These are phyloP conservation scores for Cydia splendana DNA, from an alignment of 1,140 invertebrate genomes.

Conservation along the genomic window DNA sequence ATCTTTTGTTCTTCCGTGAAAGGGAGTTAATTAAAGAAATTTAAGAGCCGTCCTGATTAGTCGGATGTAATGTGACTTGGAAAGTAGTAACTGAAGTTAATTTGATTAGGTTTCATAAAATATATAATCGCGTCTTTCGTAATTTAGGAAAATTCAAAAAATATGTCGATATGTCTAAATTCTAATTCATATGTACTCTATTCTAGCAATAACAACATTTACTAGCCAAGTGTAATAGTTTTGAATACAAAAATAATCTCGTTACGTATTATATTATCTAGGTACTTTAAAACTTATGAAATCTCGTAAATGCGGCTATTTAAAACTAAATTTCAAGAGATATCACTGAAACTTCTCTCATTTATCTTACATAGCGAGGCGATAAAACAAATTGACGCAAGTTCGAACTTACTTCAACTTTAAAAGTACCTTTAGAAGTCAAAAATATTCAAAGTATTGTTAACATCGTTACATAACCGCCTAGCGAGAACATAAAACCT, in stretches of 20 bases:
- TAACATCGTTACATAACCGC: background rate
- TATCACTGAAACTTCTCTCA: slow-evolving; percentile 22
- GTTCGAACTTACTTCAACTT: slow-evolving; percentile 15
- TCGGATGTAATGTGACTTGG: background rate
- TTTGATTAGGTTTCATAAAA: background rate
- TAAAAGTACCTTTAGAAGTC: slow-evolving; percentile 14
- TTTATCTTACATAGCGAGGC: slow-evolving; percentile 24
- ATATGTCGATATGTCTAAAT: too few relatives aligned
- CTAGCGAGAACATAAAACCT: slow-evolving; percentile 20
- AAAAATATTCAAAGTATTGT: slow-evolving; percentile 11
- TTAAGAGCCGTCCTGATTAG: background rate
- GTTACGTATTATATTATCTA: background rate
- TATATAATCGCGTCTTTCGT: background rate
- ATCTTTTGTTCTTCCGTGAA: slow-evolving; percentile 55
- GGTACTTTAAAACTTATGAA: background rate
- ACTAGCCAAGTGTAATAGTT: background rate
- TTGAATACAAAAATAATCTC: background rate
- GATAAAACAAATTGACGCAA: slow-evolving; percentile 29
- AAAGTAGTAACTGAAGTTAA: background rate
- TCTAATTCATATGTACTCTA: too few relatives aligned
- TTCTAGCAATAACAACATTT: too few relatives aligned
- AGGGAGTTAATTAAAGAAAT: slow-evolving; percentile 5
- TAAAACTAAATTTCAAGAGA: slow-evolving; percentile 23
- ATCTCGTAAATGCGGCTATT: slow-evolving; percentile 1
- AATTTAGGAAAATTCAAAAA: too few relatives aligned